Conservation (phyloP, 2,888 invertebrate genomes). For the Xestia rhomboidea region DNA sequence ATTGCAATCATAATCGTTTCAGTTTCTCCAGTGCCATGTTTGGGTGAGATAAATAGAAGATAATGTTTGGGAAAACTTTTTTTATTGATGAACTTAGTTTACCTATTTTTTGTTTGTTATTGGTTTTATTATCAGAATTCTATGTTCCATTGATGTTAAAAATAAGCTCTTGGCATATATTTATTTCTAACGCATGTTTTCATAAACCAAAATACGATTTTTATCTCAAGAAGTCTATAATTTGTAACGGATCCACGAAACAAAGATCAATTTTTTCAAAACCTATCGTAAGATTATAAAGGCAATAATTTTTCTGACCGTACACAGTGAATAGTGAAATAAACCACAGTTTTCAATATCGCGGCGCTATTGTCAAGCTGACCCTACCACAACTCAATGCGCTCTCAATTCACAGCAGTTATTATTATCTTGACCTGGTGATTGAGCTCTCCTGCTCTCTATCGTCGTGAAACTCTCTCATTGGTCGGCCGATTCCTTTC, state of each 20-base stretch:
- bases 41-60: constrained; percentile 85
- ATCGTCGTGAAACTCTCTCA: constrained; percentile 76
- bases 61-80: constrained; percentile 75
- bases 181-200: constrained; percentile 6
- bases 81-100: constrained; percentile 73
- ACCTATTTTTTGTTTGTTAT: constrained; percentile 58
- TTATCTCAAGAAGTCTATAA: background rate
- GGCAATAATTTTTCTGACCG: constrained; percentile 71
- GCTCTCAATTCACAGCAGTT: constrained; percentile 90
- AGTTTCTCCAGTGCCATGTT: constrained; percentile 87
- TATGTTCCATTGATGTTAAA: constrained; percentile 19
- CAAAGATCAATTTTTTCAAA: constrained; percentile 29
- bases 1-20: constrained; percentile 89
- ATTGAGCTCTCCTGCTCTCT: constrained; percentile 89
- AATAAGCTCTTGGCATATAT: background rate
- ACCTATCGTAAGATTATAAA: constrained; percentile 49
- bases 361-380: constrained; percentile 85
- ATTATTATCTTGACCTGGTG: constrained; percentile 90
- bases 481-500: constrained; percentile 81
- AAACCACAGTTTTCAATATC: constrained; percentile 82
- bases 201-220: constrained; percentile 8
- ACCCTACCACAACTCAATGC: constrained; percentile 89
- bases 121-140: constrained; percentile 54
- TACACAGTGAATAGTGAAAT: constrained; percentile 73
- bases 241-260: background rate